Base-by-base conservation (phyloP, 2,113 vertebrate species). In the Cololabis saira region DNA sequence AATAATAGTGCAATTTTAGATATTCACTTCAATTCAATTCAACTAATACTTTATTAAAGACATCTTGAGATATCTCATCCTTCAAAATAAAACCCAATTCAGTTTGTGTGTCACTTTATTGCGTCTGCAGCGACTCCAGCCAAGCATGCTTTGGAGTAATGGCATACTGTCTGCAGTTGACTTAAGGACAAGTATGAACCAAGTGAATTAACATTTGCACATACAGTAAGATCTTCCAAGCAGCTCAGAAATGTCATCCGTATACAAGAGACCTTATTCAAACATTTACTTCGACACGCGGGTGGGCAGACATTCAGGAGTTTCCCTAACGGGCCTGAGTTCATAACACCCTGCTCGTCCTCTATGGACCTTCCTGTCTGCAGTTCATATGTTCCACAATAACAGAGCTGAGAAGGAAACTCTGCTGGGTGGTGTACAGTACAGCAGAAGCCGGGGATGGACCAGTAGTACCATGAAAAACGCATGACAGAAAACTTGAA, bases 261-360 rank as follows among this genome's bases (percentile, higher is more conserved):
- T 48, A 66, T 50, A 82, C 81, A 86, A 82, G 78, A 54, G 24
- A 42, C 69, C 78, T 78, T 59, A 67, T 85, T 81, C 78, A 88
- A 84, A 78, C 67, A 80, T 33, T 47, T 49, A 58, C 61, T 71
- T 19, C 44, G 45, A 48, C 59, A 47, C 33, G 67, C 73, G 63
- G 62, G 62, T 66, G 66, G 56, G 77, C 67, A 51, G n/a, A 61
- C 24, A 4, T 37, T 58, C 55, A 42, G 33, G 33, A 69, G 74
- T 78, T 84, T 81, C 64, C 67, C 70, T 43, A 37, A 18, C 3
- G 7, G 44, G 76, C 41, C 58, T 13, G 21, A 48, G 66, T 60
- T 80, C 78, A 76, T 69, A 27, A 78, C 81, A 78, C 78, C 76
- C 78, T 57, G 61, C 74, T 41, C 49, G 40, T 76, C 74, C 63